Percentiles rank a stretch among this genome's conserved stretches.
These are phyloP conservation scores for Hydrolagus affinis DNA, from an alignment of 2,113 vertebrate species.

Conservation along the genomic window DNA sequence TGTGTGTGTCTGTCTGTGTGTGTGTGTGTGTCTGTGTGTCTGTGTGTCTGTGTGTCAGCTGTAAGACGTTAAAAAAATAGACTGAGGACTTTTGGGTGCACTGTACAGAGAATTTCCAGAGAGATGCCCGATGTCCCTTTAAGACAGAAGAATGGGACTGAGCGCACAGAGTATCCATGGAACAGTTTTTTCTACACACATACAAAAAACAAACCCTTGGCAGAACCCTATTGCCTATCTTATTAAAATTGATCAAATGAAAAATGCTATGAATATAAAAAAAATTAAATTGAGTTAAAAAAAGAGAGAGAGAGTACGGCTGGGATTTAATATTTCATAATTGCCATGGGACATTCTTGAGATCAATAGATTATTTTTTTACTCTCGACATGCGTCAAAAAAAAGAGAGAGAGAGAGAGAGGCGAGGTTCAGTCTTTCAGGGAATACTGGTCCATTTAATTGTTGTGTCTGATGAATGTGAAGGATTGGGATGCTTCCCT, in stretches of 20 bases:
- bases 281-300: conserved; percentile 26
- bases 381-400: conserved; percentile 31
- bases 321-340: conserved; percentile 32
- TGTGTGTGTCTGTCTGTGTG: no score
- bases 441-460: conserved; percentile 25
- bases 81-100: no score
- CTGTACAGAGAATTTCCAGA: no score
- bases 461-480: conserved; percentile 33
- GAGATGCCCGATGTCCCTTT: no score
- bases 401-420: conserved; percentile 16
- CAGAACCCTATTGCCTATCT: conserved; percentile 10
- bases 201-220: not conserved
- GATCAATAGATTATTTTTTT: conserved; percentile 33
- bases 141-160: not conserved
- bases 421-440: conserved; percentile 25
- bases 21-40: no score
- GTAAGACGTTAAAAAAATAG: no score
- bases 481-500: conserved; percentile 15
- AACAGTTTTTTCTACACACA: not conserved
- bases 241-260: conserved; percentile 32
- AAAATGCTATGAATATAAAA: conserved; percentile 29
- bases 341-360: conserved; percentile 31
- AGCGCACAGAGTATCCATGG: not conserved
- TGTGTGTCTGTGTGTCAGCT: no score
- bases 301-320: conserved; percentile 2